These are phyloP conservation scores for Eufriesea mexicana DNA, from an alignment of 1,140 invertebrate species.

Conservation along the genomic window DNA sequence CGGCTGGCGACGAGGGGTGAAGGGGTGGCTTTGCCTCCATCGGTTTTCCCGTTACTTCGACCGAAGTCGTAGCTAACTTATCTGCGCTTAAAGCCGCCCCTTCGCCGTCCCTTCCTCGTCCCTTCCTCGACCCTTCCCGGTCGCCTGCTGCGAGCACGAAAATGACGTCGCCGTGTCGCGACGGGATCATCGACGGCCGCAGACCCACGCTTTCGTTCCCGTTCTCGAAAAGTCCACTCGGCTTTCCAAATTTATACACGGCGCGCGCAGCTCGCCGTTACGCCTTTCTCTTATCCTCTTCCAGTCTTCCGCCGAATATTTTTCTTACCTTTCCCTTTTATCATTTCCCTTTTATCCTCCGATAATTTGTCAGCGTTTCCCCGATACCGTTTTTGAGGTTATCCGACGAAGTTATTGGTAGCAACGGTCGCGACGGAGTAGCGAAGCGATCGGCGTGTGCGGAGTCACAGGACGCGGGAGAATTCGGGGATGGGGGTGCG, in stretches of 20 bases:
- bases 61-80: constrained; percentile 50
- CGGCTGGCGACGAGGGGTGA: too few species aligned
- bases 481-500: not conserved
- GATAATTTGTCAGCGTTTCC: too few species aligned
- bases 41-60: constrained; percentile 55
- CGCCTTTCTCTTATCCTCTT: too few species aligned
- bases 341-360: too few species aligned
- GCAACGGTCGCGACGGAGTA: too few species aligned
- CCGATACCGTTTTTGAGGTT: too few species aligned
- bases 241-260: too few species aligned
- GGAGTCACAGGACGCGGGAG: not conserved
- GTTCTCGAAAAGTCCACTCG: not conserved
- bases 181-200: constrained; percentile 25
- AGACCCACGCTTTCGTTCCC: not conserved
- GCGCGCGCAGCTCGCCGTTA: too few species aligned
- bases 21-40: constrained; percentile 20
- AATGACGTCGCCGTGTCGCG: constrained; percentile 49
- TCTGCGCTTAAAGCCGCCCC: constrained; percentile 54
- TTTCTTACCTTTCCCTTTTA: too few species aligned
- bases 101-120: constrained; percentile 43
- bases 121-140: constrained; percentile 37
- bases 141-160: constrained; percentile 52
- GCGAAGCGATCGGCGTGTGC: too few species aligned
- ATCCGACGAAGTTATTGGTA: too few species aligned
- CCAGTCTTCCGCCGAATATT: too few species aligned